These are phyloP conservation scores for Oostethus manadensis DNA, from an alignment of 2,113 vertebrate genomes.

Conservation along the genomic window DNA sequence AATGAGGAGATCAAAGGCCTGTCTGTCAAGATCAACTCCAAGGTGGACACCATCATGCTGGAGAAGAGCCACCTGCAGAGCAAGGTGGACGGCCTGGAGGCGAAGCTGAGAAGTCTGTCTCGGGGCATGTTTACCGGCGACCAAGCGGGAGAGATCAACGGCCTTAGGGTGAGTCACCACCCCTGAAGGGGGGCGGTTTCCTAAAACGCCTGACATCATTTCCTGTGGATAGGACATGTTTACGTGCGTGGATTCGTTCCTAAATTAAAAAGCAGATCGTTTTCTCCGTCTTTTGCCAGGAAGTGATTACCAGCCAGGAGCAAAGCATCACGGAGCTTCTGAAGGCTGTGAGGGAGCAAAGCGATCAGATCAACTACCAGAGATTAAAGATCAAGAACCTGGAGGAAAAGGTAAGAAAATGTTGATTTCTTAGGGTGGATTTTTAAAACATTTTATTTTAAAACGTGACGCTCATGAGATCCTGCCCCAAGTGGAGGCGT, in stretches of 20 bases:
- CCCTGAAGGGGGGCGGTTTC: too few relatives aligned
- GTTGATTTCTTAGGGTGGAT: neutral
- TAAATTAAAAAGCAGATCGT: neutral
- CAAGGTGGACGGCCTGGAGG: slow-evolving; percentile 81
- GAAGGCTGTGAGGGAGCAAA: slow-evolving; percentile 64
- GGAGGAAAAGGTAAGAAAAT: slow-evolving; percentile 61
- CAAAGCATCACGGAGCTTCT: slow-evolving; percentile 64
- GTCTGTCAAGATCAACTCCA: slow-evolving; percentile 80
- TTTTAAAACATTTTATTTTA: too few relatives aligned
- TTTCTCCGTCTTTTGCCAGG: slow-evolving; percentile 38
- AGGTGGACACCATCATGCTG: slow-evolving; percentile 81
- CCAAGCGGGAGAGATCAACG: slow-evolving; percentile 75
- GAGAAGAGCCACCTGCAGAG: slow-evolving; percentile 81
- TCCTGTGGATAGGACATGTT: too few relatives aligned
- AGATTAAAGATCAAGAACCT: slow-evolving; percentile 62
- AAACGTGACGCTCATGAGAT: too few relatives aligned
- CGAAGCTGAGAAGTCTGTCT: slow-evolving; percentile 78
- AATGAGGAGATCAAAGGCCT: slow-evolving; percentile 86
- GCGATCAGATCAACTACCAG: slow-evolving; percentile 66
- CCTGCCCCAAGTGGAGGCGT: too few relatives aligned
- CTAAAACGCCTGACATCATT: too few relatives aligned
- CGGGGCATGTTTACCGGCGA: slow-evolving; percentile 59
- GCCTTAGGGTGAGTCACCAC: slow-evolving; percentile 80
- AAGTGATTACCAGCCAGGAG: slow-evolving; percentile 63
- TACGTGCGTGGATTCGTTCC: too few relatives aligned